These are phyloP conservation scores for Macquaria ambigua DNA, from an alignment of 2,113 vertebrate genomes.

Conservation along the genomic window DNA sequence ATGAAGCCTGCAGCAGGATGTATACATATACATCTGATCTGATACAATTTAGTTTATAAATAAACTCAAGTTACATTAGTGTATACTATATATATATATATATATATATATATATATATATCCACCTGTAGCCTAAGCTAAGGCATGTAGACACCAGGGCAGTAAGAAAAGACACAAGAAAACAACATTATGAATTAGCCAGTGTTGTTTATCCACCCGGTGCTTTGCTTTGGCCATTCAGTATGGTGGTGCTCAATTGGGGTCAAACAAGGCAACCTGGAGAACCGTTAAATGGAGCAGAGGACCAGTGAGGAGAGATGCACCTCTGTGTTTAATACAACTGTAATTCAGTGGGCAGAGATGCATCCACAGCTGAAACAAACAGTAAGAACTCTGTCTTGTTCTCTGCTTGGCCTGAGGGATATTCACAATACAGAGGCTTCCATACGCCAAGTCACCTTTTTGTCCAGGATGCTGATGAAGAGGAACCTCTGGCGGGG, in stretches of 20 bases:
- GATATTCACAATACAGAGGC: background rate
- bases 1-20: no score
- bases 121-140: no score
- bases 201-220: background rate
- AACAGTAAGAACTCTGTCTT: background rate
- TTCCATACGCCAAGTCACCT: conserved; percentile 81
- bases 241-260: background rate
- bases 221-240: background rate
- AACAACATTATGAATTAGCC: background rate
- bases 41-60: no score
- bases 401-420: background rate
- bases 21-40: no score
- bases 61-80: no score
- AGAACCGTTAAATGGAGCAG: background rate
- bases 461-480: conserved; percentile 90
- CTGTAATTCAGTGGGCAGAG: background rate
- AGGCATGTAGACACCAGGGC: background rate
- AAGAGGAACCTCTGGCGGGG: conserved; percentile 93
- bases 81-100: no score
- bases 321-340: background rate
- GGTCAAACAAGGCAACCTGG: background rate
- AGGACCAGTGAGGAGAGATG: background rate
- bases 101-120: no score
- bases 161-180: background rate
- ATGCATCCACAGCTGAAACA: conserved; percentile 3